Conservation (phyloP, 2,113 vertebrate species). For the Antigone vipio region DNA sequence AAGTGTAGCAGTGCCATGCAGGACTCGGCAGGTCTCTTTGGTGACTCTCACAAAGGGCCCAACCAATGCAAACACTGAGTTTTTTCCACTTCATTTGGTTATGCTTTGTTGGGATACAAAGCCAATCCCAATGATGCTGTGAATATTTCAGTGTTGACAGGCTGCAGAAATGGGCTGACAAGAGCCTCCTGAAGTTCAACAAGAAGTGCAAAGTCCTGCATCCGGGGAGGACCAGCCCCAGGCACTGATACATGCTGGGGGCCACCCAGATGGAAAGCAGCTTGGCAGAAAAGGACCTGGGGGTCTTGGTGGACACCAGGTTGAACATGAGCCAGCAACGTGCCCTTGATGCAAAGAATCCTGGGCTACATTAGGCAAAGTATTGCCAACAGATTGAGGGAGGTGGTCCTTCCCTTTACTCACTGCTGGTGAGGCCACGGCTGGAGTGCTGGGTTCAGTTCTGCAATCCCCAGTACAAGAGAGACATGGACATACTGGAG, state of each 20-base stretch:
- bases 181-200: not conserved
- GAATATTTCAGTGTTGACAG: not conserved
- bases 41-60: not conserved
- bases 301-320: not conserved
- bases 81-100: not conserved
- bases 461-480: rapidly evolving
- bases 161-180: not conserved
- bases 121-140: not conserved
- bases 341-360: not conserved
- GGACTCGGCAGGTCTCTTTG: not conserved
- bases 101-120: not conserved
- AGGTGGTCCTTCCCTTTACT: not conserved
- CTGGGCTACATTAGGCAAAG: not conserved
- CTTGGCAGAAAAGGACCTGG: not conserved
- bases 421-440: not conserved
- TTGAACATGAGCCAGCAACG: not conserved
- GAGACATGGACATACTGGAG: not conserved
- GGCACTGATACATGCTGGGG: not conserved
- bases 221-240: not conserved
- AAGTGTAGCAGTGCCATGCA: not conserved
- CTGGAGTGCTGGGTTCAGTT: not conserved
- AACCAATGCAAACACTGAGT: not conserved
- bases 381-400: not conserved
- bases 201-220: not conserved
- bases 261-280: not conserved